Evolutionary conservation across 2,113 vertebrate species (phyloP).

Genomic region (Neotoma lepida): DNA sequence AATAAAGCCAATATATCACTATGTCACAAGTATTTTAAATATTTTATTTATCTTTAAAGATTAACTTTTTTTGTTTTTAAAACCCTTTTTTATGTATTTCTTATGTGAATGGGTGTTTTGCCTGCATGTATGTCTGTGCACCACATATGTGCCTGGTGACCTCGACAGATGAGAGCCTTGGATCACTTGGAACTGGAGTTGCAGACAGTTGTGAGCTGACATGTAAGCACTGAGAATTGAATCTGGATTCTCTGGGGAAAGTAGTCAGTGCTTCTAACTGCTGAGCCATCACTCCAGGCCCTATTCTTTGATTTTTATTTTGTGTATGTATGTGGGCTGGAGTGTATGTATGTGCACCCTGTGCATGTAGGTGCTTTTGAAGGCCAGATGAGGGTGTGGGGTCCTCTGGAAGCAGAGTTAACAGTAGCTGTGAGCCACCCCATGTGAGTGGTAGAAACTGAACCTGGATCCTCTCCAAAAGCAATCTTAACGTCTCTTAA

Average conservation of each 20-base stretch:
- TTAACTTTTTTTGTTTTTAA: neutral
- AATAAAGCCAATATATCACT: neutral
- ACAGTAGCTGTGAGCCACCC: neutral
- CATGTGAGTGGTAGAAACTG: neutral
- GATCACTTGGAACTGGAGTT: neutral
- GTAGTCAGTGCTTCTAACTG: neutral
- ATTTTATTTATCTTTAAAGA: neutral
- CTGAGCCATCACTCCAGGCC: neutral
- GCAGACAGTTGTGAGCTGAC: neutral
- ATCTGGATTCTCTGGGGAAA: neutral
- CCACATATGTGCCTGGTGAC: neutral
- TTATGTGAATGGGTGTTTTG: neutral
- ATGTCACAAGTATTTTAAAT: neutral
- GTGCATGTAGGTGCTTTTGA: neutral
- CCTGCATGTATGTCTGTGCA: neutral
- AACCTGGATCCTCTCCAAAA: neutral
- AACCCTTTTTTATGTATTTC: neutral
- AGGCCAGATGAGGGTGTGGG: neutral
- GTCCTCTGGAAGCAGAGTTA: neutral
- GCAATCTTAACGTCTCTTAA: neutral
- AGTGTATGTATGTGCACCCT: neutral
- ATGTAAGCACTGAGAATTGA: neutral
- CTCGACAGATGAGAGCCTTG: neutral
- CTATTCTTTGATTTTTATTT: neutral
- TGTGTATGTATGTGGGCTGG: neutral